Evolutionary conservation across 1,140 invertebrate genomes (phyloP).

Genomic region (Ips nitidus): DNA sequence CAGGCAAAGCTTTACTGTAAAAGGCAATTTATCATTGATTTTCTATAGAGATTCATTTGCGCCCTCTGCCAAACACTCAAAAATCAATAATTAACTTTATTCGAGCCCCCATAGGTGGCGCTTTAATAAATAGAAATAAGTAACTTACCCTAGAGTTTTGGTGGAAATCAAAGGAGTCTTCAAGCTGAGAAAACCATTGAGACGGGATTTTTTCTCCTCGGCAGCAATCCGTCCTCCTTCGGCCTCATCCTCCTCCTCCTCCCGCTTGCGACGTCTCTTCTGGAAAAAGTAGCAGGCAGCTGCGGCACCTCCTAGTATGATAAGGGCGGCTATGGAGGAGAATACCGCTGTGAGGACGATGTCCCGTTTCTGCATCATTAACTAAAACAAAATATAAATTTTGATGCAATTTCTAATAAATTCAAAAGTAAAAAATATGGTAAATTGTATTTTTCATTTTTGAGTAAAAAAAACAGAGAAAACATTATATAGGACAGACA

Average conservation of each 20-base stretch:
- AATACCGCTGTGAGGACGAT: constrained; percentile 56
- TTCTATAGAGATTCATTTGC: no score
- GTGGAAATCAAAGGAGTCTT: constrained; percentile 75
- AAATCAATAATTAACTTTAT: no score
- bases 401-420: not conserved
- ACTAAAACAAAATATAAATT: constrained; percentile 45
- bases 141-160: constrained; percentile 63
- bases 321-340: constrained; percentile 53
- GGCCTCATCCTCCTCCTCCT: constrained; percentile 48
- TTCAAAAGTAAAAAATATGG: constrained; percentile 10
- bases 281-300: constrained; percentile 54
- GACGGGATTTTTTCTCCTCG: constrained; percentile 47
- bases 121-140: no score
- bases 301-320: constrained; percentile 52
- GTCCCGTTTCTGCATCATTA: constrained; percentile 57
- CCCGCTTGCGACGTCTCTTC: constrained; percentile 50
- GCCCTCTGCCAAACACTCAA: no score
- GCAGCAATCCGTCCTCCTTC: constrained; percentile 37
- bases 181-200: constrained; percentile 74
- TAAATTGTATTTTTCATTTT: not conserved
- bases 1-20: no score
- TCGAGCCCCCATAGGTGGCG: no score
- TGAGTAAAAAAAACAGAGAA: not conserved
- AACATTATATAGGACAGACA: no score
- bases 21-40: no score